These are phyloP conservation scores for Julus scandinavius DNA, from an alignment of 2,888 invertebrate genomes.

Conservation along the genomic window DNA sequence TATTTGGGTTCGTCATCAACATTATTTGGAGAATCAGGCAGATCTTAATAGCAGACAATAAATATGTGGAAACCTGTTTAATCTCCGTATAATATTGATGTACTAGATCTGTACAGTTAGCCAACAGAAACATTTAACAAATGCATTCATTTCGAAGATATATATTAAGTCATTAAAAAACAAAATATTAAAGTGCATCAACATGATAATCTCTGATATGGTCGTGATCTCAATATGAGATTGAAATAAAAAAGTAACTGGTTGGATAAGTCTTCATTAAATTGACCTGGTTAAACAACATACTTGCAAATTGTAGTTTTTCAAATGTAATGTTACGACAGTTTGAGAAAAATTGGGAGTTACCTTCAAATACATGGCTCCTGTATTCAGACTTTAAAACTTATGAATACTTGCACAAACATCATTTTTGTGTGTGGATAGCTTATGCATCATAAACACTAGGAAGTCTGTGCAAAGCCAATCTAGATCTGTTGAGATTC, in stretches of 20 bases:
- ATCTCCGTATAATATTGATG: not conserved
- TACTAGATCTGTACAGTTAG: not conserved
- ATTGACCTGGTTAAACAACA: not conserved
- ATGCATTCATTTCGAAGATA: not conserved
- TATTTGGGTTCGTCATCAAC: not conserved
- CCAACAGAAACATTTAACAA: not conserved
- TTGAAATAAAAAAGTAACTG: not conserved
- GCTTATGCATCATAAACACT: too few relatives aligned
- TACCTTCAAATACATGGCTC: too few relatives aligned
- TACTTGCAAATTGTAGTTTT: too few relatives aligned
- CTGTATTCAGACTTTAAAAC: too few relatives aligned
- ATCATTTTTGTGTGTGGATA: too few relatives aligned
- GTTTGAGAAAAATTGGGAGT: too few relatives aligned
- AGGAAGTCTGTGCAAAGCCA: too few relatives aligned
- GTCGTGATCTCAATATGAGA: constrained; percentile 27
- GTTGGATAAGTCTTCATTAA: not conserved
- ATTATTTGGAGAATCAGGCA: not conserved
- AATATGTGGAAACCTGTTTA: not conserved
- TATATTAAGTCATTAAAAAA: not conserved
- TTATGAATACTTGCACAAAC: too few relatives aligned
- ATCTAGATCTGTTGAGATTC: too few relatives aligned
- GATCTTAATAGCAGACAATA: too few relatives aligned
- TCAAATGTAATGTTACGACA: too few relatives aligned
- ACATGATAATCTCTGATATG: not conserved
- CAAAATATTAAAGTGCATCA: not conserved